Evolutionary conservation across 2,797 vertebrate genomes (phyloP), one percentile per base, ranked within the genome.

Genomic region (Falco naumanni): DNA sequence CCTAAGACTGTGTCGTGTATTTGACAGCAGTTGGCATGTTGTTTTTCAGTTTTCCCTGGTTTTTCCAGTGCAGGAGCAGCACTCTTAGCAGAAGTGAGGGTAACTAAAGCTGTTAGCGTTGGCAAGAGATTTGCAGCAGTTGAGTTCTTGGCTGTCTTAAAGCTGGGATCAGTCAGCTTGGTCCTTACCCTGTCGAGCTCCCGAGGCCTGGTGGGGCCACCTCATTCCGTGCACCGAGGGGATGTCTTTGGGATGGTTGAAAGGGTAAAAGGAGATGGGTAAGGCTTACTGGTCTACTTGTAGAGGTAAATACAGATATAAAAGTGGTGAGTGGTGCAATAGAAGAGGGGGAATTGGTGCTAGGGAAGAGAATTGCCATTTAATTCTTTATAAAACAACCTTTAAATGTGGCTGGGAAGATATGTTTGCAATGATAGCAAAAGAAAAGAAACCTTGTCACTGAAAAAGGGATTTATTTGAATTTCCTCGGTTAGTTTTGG

Each of bases 401-500:
- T 95, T 94, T 94, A 93, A 89, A 89, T 59, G 9, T 53, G 59
- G n/a, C 64, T 86, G 74, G 51, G 39, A 87, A 93, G 74, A 93
- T 82, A 31, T 16, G 34, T 89, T 84, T 72, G 47, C 28, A 56
- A 37, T 34, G 66, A 60, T 66, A 89, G 68, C 37, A 71, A 81
- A 87, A 43, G 83, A 61, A 90, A 93, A 84, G 56, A 84, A 64
- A 63, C 56, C 31, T 8, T 92, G 75, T 85, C 68, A 21, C 18
- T 53, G 41, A 78, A 75, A 85, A 93, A 25, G 41, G 26, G 64
- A 87, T 96, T 96, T 94, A 92, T 92, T 85, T 92, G 60, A 84
- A 92, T 96, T 96, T 94, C 65, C 92, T 85, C 96, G 89, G 84
- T 95, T 94, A 80, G 61, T 87, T 94, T 91, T 81, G 75, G 60